A percentile compares a stretch with the other conserved stretches of the same genome.
Conservation (phyloP, 2,888 invertebrate species). For the Belgica antarctica region DNA sequence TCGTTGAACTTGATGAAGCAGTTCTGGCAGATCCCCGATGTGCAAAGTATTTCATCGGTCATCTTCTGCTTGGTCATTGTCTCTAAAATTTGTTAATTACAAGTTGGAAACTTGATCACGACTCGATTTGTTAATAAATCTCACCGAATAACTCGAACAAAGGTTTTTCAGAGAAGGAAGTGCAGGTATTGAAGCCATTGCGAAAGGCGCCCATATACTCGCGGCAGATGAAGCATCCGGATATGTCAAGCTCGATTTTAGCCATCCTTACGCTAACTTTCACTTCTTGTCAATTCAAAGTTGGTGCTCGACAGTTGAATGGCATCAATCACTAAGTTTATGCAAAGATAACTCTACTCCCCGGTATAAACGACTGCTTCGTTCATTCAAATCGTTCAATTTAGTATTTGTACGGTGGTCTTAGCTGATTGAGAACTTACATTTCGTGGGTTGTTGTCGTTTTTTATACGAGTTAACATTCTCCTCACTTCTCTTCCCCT, state of each 20-base stretch:
- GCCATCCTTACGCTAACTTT: no score
- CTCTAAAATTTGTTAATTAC: conserved; percentile 4
- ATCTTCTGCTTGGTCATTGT: not conserved
- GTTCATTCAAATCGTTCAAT: no score
- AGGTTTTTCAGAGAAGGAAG: conserved; percentile 19
- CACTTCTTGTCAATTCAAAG: no score
- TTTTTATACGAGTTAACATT: no score
- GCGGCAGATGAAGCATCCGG: conserved; percentile 26
- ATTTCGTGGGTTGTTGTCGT: no score
- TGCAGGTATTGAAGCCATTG: not conserved
- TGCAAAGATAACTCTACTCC: no score
- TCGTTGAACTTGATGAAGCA: conserved; percentile 42
- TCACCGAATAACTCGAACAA: conserved; percentile 20
- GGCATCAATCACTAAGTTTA: no score
- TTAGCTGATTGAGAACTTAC: no score
- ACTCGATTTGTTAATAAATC: not conserved
- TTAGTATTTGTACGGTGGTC: no score
- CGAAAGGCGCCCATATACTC: conserved; percentile 34
- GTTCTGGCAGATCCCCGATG: conserved; percentile 34
- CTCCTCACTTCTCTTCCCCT: no score
- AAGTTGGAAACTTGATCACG: not conserved
- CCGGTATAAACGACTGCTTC: no score
- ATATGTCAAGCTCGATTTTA: not conserved
- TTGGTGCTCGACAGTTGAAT: no score
- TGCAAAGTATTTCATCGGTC: not conserved